Conservation (phyloP, 1,140 invertebrate species). For the Formica exsecta region DNA sequence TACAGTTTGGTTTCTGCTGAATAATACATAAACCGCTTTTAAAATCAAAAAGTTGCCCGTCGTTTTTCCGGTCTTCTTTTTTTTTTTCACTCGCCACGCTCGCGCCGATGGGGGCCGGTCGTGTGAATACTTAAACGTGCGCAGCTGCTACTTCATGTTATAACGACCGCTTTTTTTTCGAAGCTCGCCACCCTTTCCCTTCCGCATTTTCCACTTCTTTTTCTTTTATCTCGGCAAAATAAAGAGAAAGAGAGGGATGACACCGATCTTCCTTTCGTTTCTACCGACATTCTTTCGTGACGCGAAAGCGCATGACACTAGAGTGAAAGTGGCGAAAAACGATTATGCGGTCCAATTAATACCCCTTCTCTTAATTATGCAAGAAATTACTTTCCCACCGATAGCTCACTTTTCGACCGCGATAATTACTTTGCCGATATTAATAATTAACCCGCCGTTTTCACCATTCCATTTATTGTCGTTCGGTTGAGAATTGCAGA, state of each 20-base stretch:
- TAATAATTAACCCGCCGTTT: conserved; percentile 16
- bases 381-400: conserved; percentile 34
- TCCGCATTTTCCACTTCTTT: conserved; percentile 41
- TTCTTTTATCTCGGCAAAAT: neutral
- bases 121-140: conserved; percentile 69
- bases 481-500: neutral
- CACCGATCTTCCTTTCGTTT: neutral
- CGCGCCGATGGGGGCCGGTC: neutral
- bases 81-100: conserved; percentile 15
- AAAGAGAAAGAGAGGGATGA: conserved; percentile 18
- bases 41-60: conserved; percentile 72
- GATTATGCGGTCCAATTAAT: conserved; percentile 50
- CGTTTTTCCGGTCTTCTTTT: conserved; percentile 16
- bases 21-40: conserved; percentile 77
- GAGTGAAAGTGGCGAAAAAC: conserved; percentile 44
- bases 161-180: conserved; percentile 50
- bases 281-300: conserved; percentile 6
- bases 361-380: conserved; percentile 26
- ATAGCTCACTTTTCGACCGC: conserved; percentile 15
- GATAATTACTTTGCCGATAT: conserved; percentile 12
- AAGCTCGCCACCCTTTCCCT: conserved; percentile 47
- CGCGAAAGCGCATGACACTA: neutral
- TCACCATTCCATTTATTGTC: neutral
- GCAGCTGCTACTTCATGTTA: conserved; percentile 62
- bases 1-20: conserved; percentile 66